Conservation (phyloP, 2,888 invertebrate species). For the Hesperia comma region DNA sequence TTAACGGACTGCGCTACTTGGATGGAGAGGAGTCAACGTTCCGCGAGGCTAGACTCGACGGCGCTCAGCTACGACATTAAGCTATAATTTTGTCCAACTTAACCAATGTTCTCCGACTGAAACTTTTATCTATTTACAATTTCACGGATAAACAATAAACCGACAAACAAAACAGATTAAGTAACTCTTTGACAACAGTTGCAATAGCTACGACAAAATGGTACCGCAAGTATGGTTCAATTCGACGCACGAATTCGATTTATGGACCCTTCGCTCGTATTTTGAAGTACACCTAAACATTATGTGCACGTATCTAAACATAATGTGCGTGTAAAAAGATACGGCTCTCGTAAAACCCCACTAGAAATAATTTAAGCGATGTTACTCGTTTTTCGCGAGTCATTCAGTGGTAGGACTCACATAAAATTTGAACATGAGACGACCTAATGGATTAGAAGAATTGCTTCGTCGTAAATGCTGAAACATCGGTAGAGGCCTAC, state of each 20-base stretch:
- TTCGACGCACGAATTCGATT: conserved; percentile 79
- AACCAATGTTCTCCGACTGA: conserved; percentile 66
- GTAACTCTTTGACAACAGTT: conserved; percentile 22
- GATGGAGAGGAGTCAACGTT: conserved; percentile 64
- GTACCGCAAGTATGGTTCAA: conserved; percentile 48
- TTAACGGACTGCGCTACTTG: conserved; percentile 48
- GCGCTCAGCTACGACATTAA: conserved; percentile 67
- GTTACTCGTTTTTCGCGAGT: conserved; percentile 77
- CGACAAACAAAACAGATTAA: conserved; percentile 22
- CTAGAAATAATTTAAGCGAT: conserved; percentile 82
- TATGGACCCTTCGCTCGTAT: conserved; percentile 72
- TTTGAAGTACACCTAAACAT: conserved; percentile 72
- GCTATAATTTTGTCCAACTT: conserved; percentile 64
- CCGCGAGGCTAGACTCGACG: conserved; percentile 67
- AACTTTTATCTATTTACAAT: conserved; percentile 44
- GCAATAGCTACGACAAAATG: conserved; percentile 21
- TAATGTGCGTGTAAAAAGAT: conserved; percentile 82
- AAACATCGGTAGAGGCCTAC: conserved; percentile 66
- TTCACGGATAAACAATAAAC: conserved; percentile 25
- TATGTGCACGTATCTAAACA: conserved; percentile 78
- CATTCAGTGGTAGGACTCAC: conserved; percentile 77
- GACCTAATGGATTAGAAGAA: conserved; percentile 82
- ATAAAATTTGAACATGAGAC: conserved; percentile 81
- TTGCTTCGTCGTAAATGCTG: conserved; percentile 74
- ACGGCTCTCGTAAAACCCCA: conserved; percentile 80